Percentiles rank a stretch among this genome's conserved stretches.
Conservation (phyloP, 1,140 invertebrate species). For the Meteorus sp. region DNA sequence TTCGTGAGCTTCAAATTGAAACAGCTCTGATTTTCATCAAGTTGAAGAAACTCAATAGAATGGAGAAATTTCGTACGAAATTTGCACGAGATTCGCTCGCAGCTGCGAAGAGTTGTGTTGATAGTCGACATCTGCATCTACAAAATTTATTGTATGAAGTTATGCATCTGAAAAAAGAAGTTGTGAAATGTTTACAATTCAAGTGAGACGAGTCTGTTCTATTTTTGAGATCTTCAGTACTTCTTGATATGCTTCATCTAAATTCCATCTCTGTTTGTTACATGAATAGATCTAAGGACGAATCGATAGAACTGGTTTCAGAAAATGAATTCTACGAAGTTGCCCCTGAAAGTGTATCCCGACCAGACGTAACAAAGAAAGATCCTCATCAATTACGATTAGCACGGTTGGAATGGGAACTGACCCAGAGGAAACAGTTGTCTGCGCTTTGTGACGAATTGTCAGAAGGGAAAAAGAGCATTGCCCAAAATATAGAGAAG, state of each 20-base stretch:
- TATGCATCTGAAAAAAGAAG: conserved; percentile 91
- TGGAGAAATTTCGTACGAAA: conserved; percentile 85
- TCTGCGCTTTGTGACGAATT: conserved; percentile 76
- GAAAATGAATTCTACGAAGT: conserved; percentile 83
- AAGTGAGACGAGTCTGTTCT: conserved; percentile 65
- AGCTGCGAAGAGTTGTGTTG: conserved; percentile 83
- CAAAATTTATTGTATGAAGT: conserved; percentile 96
- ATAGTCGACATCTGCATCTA: conserved; percentile 85
- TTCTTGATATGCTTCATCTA: not conserved
- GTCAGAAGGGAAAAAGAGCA: conserved; percentile 74
- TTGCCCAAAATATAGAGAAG: conserved; percentile 75
- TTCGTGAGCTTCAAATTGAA: conserved; percentile 69
- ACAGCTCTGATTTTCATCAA: conserved; percentile 75
- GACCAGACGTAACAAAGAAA: conserved; percentile 66
- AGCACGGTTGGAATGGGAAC: conserved; percentile 88
- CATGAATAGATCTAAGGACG: conserved; percentile 91
- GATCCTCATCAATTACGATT: conserved; percentile 81
- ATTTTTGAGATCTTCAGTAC: conserved; percentile 4
- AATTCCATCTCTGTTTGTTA: conserved; percentile 28
- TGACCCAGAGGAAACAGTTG: conserved; percentile 84
- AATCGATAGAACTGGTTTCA: conserved; percentile 85
- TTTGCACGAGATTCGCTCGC: conserved; percentile 76
- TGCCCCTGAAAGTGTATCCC: conserved; percentile 73
- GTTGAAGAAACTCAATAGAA: conserved; percentile 86
- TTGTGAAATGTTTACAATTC: conserved; percentile 90